Evolutionary conservation across 2,113 vertebrate species (phyloP), one percentile per base, ranked within the genome.

Genomic region (Kobus ellipsiprymnus): DNA sequence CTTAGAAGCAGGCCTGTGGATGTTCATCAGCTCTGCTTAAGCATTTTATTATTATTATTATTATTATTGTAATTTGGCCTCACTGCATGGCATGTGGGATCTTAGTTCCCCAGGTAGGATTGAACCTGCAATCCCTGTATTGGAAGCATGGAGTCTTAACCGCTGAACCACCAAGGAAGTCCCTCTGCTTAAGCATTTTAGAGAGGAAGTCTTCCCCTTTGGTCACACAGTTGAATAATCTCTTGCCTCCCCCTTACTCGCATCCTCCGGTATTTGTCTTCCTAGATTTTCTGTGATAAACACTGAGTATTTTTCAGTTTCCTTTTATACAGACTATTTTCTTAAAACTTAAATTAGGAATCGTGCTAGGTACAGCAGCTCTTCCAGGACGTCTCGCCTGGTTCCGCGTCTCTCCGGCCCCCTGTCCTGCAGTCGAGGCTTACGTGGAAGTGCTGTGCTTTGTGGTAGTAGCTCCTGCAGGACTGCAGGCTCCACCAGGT

Each of bases 31-130:
- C 48, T 95, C n/a, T 33, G 25, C 52, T 36, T 52, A 44, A 36
- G 14, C 33, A 11, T 60, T 46, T 92, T 78, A 25, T 77, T 77
- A 7, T 74, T 44, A 40, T n/a, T 74, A 74, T 71, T 27, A 40
- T 36, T 71, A 40, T 67, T 74, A 44, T 77, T 77, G 44, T 77
- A 44, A 44, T 77, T 44, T 77, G 23, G 23, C 36, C n/a, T 40
- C 2, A 0, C n/a, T 40, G 67, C 0, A 0, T 77, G 71, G 36
- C 36, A 7, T 7, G 36, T 44, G 36, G 71, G 71, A 44, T 77
- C 71, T 77, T 44, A 27, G 71, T 44, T 77, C 71, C 71, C 71
- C 36, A 27, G 19, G 21, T 27, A 14, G 23, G 23, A 27, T 2
- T 44, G 23, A 77, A 44, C 40, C 40, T 77, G 40, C 71, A 44